phyloP scores from a whole-genome alignment of 1,140 invertebrate genomes.

The Sminthurides bifidus region DNA sequence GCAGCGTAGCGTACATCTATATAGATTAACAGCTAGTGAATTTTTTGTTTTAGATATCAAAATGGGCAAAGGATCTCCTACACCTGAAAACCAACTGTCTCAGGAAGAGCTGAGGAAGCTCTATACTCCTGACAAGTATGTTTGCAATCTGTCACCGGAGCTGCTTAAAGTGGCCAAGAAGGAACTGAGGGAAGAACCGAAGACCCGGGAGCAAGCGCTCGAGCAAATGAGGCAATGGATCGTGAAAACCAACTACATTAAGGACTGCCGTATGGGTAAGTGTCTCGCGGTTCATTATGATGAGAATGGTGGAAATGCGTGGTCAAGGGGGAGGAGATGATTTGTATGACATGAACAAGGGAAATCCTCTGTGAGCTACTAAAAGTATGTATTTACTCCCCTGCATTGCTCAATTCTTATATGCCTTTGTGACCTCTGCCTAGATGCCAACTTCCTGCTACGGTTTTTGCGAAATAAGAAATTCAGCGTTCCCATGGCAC shows the following conservation, averaged over 20 bases:
- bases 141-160: constrained; percentile 46
- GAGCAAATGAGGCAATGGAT: constrained; percentile 57
- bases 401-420: no score
- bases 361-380: background rate
- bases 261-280: constrained; percentile 54
- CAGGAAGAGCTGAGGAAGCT: background rate
- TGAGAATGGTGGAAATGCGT: no score
- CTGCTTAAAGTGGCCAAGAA: constrained; percentile 50
- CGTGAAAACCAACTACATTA: constrained; percentile 55
- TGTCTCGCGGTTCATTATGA: background rate
- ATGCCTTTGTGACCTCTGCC: no score
- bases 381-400: no score
- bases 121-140: constrained; percentile 44
- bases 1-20: no score
- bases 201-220: constrained; percentile 50
- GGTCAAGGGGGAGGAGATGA: no score
- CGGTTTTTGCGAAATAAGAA: constrained; percentile 70
- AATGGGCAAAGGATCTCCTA: constrained; percentile 17
- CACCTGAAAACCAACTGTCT: constrained; percentile 11
- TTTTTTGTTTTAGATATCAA: background rate
- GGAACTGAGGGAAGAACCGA: constrained; percentile 57
- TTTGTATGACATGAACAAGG: no score
- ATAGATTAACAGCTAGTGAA: no score
- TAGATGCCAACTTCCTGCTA: constrained; percentile 63
- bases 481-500: constrained; percentile 66